These are phyloP conservation scores for Delphinus delphis DNA, from an alignment of 2,113 vertebrate species.

Conservation along the genomic window DNA sequence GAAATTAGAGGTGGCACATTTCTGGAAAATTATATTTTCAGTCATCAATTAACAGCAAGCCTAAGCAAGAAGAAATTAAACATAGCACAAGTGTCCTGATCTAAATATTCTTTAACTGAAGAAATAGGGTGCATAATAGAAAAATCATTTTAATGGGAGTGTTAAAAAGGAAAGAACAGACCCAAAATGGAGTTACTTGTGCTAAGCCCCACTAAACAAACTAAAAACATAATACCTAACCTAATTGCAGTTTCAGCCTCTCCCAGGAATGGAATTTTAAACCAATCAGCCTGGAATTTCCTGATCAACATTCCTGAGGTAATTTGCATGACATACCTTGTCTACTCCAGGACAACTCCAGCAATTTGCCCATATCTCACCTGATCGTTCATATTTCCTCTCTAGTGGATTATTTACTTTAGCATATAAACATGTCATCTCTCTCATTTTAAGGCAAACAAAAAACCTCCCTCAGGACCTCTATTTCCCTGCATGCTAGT, in stretches of 20 bases:
- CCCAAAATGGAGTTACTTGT: too few relatives aligned
- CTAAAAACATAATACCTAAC: neutral
- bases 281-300: neutral
- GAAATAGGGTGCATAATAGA: neutral
- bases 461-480: neutral
- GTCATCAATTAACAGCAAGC: conserved; percentile 25
- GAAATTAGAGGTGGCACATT: neutral
- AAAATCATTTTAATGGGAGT: neutral
- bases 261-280: neutral
- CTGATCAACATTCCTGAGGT: neutral
- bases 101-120: conserved; percentile 8
- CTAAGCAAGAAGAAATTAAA: conserved; percentile 29
- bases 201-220: neutral
- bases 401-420: neutral
- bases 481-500: neutral
- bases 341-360: neutral
- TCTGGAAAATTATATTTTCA: conserved; percentile 54
- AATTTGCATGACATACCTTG: neutral
- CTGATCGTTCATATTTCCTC: neutral
- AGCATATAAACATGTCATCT: neutral
- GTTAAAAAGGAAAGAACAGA: neutral
- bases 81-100: neutral
- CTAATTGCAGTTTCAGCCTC: neutral
- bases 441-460: neutral
- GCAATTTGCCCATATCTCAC: neutral